Conservation (phyloP, 2,797 vertebrate genomes). For the Pseudochirops cupreus region DNA sequence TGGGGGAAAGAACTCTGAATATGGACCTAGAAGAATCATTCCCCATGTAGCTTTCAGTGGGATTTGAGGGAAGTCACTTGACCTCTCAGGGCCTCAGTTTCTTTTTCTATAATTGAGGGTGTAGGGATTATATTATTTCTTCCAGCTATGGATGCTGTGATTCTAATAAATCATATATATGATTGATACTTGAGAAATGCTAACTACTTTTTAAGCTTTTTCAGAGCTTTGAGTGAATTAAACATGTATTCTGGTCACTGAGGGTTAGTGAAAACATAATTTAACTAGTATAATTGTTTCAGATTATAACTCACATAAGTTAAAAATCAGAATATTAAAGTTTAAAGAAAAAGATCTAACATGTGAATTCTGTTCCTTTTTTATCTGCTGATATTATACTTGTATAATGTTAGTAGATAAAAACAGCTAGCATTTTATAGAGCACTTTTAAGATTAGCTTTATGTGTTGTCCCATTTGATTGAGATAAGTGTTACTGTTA, state of each 20-base stretch:
- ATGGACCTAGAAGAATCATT: not conserved
- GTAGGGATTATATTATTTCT: not conserved
- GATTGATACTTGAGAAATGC: slow-evolving; percentile 14
- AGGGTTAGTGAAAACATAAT: slow-evolving; percentile 6
- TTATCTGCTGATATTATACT: not conserved
- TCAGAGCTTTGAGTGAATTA: slow-evolving; percentile 33
- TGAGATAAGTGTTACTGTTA: not conserved
- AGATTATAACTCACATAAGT: slow-evolving; percentile 25
- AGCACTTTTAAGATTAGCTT: not conserved
- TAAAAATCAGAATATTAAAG: slow-evolving; percentile 41
- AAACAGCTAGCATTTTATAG: not conserved
- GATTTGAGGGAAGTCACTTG: slow-evolving; percentile 31
- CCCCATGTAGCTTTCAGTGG: not conserved
- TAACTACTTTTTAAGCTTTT: slow-evolving; percentile 26
- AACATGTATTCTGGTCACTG: slow-evolving; percentile 17
- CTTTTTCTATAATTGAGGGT: not conserved
- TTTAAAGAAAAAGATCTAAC: slow-evolving; percentile 15
- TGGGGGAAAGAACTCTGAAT: not conserved
- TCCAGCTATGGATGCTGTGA: not conserved
- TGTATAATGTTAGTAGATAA: not conserved
- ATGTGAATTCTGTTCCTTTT: not conserved
- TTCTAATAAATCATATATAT: slow-evolving; percentile 31
- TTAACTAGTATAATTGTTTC: slow-evolving; percentile 21
- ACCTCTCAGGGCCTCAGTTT: slow-evolving; percentile 29
- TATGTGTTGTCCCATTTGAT: not conserved